Conservation (phyloP, 2,888 invertebrate species). For the Sesia bembeciformis region DNA sequence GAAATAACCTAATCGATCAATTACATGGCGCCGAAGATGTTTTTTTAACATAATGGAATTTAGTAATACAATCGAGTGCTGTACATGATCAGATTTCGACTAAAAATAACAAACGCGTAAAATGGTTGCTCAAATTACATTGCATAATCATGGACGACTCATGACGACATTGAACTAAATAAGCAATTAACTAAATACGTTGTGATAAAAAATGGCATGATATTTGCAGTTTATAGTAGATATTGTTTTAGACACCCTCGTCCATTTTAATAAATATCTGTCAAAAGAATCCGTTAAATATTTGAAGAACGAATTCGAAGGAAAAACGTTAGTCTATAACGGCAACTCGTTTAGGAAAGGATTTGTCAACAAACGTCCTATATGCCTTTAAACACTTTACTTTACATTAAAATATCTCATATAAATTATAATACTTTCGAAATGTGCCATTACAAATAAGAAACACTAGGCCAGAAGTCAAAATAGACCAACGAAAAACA, state of each 20-base stretch:
- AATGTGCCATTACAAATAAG: too few relatives aligned
- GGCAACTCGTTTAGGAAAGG: constrained; percentile 11
- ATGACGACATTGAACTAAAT: constrained; percentile 17
- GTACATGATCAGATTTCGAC: too few relatives aligned
- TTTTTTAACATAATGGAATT: too few relatives aligned
- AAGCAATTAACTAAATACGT: not conserved
- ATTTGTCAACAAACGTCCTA: too few relatives aligned
- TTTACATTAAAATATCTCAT: too few relatives aligned
- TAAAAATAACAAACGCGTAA: not conserved
- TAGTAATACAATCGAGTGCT: too few relatives aligned
- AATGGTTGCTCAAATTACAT: constrained; percentile 3
- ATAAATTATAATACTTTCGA: too few relatives aligned
- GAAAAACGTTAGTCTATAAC: constrained; percentile 56
- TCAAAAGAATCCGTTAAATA: constrained; percentile 66
- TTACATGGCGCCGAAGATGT: too few relatives aligned
- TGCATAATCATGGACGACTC: constrained; percentile 22
- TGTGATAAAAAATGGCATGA: constrained; percentile 2
- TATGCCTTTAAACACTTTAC: too few relatives aligned
- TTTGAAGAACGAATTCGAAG: constrained; percentile 70
- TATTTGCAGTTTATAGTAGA: too few relatives aligned
- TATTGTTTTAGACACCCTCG: too few relatives aligned
- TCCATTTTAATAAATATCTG: constrained; percentile 12
- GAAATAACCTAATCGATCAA: too few relatives aligned
- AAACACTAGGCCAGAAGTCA: not conserved
- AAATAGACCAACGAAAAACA: not conserved